Conservation (phyloP, 1,140 invertebrate genomes). For the Agrypnia vestita region DNA sequence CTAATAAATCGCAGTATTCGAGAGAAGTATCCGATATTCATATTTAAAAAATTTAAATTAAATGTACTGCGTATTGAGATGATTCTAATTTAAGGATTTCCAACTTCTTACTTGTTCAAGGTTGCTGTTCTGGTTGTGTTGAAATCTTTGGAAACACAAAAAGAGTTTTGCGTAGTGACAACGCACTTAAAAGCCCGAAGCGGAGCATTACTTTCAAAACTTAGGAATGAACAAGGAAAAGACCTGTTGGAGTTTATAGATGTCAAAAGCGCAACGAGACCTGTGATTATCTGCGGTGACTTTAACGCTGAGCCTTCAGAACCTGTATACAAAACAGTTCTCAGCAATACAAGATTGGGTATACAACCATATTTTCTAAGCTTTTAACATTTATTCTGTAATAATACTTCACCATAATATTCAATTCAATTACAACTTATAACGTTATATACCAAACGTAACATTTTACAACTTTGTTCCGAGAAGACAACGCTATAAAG, state of each 20-base stretch:
- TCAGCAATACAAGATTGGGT: conserved; percentile 67
- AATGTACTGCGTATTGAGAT: too few species aligned
- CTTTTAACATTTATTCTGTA: too few species aligned
- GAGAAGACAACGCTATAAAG: too few species aligned
- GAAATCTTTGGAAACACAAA: conserved; percentile 71
- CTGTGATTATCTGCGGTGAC: conserved; percentile 83
- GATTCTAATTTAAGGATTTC: too few species aligned
- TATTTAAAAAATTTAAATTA: too few species aligned
- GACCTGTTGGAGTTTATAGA: conserved; percentile 79
- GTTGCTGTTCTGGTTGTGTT: conserved; percentile 78
- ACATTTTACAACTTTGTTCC: too few species aligned
- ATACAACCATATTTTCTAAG: conserved; percentile 15
- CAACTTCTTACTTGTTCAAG: conserved; percentile 64
- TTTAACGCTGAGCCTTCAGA: conserved; percentile 87
- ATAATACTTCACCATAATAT: too few species aligned
- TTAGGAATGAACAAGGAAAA: conserved; percentile 84
- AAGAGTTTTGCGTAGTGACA: conserved; percentile 80
- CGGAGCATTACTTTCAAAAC: conserved; percentile 78
- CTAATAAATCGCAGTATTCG: too few species aligned
- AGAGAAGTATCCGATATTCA: too few species aligned
- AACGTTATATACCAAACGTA: too few species aligned
- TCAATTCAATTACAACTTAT: too few species aligned
- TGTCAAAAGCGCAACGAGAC: conserved; percentile 71
- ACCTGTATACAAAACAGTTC: conserved; percentile 79
- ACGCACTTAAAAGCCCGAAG: conserved; percentile 87